Conservation (phyloP, 1,140 invertebrate genomes). For the Drosophila bipectinata region DNA sequence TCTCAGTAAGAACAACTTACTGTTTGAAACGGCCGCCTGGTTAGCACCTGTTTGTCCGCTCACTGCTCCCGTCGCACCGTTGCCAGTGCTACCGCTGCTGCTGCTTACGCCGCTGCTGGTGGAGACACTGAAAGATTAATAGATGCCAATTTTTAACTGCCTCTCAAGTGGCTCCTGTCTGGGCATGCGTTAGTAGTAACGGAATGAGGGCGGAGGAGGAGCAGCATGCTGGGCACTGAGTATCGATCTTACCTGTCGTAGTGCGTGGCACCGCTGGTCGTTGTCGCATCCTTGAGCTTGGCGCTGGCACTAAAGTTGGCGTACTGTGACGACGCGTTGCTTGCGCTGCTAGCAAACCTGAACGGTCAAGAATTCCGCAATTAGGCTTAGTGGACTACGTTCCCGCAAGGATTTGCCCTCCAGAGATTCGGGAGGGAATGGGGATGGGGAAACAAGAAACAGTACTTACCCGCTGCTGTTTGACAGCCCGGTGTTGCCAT, state of each 20-base stretch:
- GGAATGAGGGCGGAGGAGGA: conserved; percentile 2
- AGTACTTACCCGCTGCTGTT: conserved; percentile 83
- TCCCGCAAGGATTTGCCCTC: neutral
- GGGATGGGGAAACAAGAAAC: conserved; percentile 1
- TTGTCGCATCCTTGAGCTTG: conserved; percentile 78
- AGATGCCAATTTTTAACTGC: conserved; percentile 5
- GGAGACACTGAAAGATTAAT: conserved; percentile 66
- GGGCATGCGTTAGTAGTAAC: conserved; percentile 26
- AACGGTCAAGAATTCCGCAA: conserved; percentile 31
- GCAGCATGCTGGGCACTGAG: conserved; percentile 18
- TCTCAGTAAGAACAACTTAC: conserved; percentile 63
- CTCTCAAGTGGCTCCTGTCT: neutral
- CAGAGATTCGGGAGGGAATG: conserved; percentile 4
- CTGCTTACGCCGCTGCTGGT: conserved; percentile 86
- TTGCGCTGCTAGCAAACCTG: conserved; percentile 80
- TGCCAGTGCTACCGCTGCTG: conserved; percentile 82
- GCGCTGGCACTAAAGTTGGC: conserved; percentile 81
- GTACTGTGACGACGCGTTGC: conserved; percentile 80
- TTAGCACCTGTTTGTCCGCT: conserved; percentile 64
- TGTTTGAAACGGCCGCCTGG: conserved; percentile 84
- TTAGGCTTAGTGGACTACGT: conserved; percentile 4
- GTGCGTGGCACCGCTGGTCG: conserved; percentile 65
- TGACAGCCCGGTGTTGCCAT: conserved; percentile 82
- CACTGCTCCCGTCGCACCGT: conserved; percentile 60
- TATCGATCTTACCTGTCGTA: conserved; percentile 75